Percentiles rank a stretch among this genome's conserved stretches.
Conservation (phyloP, 1,140 invertebrate genomes). For the Procambarus virginalis region DNA sequence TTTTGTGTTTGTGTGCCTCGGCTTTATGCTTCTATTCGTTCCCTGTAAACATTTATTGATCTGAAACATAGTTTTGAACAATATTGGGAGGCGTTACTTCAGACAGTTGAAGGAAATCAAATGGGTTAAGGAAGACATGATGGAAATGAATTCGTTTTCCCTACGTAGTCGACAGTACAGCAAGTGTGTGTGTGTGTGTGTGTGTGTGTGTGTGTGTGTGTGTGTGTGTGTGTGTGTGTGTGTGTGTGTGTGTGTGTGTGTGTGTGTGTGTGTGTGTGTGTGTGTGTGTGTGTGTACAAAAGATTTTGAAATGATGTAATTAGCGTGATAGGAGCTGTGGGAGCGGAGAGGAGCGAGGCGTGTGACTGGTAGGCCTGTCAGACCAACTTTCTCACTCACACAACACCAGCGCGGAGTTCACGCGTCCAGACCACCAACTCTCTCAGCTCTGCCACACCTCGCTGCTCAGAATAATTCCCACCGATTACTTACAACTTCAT, state of each 20-base stretch:
- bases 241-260: not conserved
- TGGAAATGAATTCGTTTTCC: too few species aligned
- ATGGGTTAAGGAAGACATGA: too few species aligned
- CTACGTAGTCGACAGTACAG: too few species aligned
- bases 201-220: not conserved
- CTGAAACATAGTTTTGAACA: not conserved
- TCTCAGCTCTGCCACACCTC: constrained; percentile 37
- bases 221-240: not conserved
- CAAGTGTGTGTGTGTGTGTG: not conserved
- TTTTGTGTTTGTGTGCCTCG: not conserved
- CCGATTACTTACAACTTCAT: not conserved
- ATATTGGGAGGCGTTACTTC: not conserved
- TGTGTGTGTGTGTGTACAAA: not conserved
- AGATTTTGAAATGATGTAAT: constrained; percentile 7
- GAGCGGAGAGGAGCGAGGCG: constrained; percentile 8
- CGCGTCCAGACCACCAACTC: constrained; percentile 40
- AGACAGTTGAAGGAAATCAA: too few species aligned
- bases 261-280: not conserved
- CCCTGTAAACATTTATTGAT: constrained; percentile 22
- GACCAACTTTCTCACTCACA: constrained; percentile 53
- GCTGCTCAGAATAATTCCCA: not conserved
- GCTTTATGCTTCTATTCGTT: not conserved
- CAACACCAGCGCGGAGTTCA: constrained; percentile 49
- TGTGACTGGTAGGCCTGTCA: constrained; percentile 57
- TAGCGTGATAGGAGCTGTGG: not conserved